Evolutionary conservation across 2,113 vertebrate species (phyloP).

Genomic region (Sminthopsis crassicaudata): DNA sequence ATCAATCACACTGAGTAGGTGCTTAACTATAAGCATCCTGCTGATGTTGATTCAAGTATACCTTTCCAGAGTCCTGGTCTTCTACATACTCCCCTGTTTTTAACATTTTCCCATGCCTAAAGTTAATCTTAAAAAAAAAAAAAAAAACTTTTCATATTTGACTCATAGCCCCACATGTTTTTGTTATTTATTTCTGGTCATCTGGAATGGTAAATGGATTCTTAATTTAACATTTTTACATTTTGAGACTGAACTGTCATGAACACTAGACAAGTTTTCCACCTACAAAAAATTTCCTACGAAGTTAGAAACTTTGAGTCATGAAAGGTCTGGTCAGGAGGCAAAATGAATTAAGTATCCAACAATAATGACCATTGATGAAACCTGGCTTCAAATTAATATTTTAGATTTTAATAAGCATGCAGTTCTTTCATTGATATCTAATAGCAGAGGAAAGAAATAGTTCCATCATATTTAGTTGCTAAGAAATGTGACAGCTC

Average conservation of each 20-base stretch:
- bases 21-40: too few species aligned
- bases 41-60: too few species aligned
- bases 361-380: not conserved
- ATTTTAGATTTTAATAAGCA: not conserved
- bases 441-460: not conserved
- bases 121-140: not conserved
- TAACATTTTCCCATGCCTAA: not conserved
- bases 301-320: not conserved
- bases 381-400: not conserved
- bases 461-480: not conserved
- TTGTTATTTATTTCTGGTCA: not conserved
- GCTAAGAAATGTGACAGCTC: not conserved
- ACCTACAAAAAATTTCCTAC: not conserved
- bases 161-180: not conserved
- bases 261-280: not conserved
- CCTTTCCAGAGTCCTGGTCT: too few species aligned
- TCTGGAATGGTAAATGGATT: not conserved
- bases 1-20: too few species aligned
- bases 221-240: not conserved
- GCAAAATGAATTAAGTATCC: not conserved
- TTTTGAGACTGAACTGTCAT: not conserved
- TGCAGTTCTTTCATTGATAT: not conserved
- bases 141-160: not conserved
- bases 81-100: not conserved
- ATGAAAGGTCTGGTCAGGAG: not conserved